These are phyloP conservation scores for Labroides dimidiatus DNA, from an alignment of 2,797 vertebrate genomes.

Conservation along the genomic window DNA sequence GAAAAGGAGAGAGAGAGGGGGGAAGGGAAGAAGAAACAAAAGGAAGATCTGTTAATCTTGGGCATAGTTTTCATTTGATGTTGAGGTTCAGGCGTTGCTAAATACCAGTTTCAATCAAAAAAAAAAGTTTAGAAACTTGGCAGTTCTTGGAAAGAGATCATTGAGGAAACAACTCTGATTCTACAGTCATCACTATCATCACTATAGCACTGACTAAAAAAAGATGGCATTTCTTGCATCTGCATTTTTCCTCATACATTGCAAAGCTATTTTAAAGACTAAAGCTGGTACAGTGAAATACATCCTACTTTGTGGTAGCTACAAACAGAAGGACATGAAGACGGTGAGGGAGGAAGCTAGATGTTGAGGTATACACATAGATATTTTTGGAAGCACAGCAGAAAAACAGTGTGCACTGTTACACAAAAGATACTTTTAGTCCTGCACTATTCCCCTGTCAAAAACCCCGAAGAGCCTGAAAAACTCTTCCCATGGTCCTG, in stretches of 20 bases:
- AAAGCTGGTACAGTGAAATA: conserved; percentile 15
- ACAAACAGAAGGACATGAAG: conserved; percentile 5
- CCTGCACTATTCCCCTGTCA: not conserved
- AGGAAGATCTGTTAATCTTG: conserved; percentile 26
- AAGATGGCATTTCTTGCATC: not conserved
- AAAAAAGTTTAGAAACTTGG: conserved; percentile 6
- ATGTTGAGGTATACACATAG: conserved; percentile 9
- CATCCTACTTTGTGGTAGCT: conserved; percentile 10
- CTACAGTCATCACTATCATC: conserved; percentile 31
- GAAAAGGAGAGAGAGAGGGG: conserved; percentile 7
- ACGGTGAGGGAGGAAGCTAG: not conserved
- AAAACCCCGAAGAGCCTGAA: not conserved
- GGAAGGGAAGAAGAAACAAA: not conserved
- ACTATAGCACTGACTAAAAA: conserved; percentile 24
- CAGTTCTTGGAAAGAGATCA: conserved; percentile 17
- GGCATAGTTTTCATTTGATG: no score
- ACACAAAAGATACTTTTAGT: not conserved
- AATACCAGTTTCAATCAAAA: conserved; percentile 3
- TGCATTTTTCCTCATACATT: conserved; percentile 22
- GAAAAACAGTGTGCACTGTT: not conserved
- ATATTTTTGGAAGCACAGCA: not conserved
- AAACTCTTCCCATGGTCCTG: not conserved
- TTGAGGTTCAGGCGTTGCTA: not conserved
- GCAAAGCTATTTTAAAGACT: conserved; percentile 23
- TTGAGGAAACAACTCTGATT: conserved; percentile 13